phyloP scores from a whole-genome alignment of 1,140 invertebrate species.

The Maniola jurtina region DNA sequence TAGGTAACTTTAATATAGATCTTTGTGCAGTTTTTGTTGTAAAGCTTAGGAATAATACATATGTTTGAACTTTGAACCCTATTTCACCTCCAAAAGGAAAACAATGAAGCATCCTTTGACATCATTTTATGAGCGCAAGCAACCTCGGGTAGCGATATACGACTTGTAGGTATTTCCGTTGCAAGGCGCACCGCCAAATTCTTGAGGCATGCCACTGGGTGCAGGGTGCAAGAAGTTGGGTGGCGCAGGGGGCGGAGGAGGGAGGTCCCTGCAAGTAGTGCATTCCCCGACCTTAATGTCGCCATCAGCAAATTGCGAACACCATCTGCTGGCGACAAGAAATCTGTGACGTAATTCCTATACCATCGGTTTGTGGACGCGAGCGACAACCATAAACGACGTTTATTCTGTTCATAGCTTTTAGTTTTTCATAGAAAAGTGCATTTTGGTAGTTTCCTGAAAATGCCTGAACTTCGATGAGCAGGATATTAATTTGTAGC shows the following conservation, averaged over 20 bases:
- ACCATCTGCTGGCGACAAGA: conserved; percentile 67
- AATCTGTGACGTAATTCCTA: conserved; percentile 61
- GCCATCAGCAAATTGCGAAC: conserved; percentile 77
- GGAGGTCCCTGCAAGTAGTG: conserved; percentile 46
- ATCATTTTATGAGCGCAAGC: conserved; percentile 3
- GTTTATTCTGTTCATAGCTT: conserved; percentile 3
- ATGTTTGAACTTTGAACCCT: neutral
- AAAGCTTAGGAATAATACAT: neutral
- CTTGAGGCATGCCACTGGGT: conserved; percentile 59
- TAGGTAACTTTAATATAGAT: neutral
- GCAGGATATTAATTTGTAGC: no score
- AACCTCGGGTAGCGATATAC: conserved; percentile 9
- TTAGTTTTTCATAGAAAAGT: neutral
- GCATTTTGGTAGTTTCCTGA: no score
- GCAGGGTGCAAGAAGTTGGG: conserved; percentile 25
- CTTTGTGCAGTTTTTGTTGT: neutral
- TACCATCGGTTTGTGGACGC: conserved; percentile 46
- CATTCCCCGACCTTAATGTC: conserved; percentile 69
- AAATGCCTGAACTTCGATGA: no score
- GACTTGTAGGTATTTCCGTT: conserved; percentile 42
- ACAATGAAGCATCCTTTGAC: conserved; percentile 18
- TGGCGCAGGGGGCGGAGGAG: conserved; percentile 13
- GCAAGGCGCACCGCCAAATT: conserved; percentile 69
- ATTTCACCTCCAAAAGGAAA: conserved; percentile 1
- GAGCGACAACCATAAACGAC: conserved; percentile 4